A percentile compares a stretch with the other conserved stretches of the same genome.
Evolutionary conservation across 2,797 vertebrate genomes (phyloP).

Genomic region (Hippocampus kuda): DNA sequence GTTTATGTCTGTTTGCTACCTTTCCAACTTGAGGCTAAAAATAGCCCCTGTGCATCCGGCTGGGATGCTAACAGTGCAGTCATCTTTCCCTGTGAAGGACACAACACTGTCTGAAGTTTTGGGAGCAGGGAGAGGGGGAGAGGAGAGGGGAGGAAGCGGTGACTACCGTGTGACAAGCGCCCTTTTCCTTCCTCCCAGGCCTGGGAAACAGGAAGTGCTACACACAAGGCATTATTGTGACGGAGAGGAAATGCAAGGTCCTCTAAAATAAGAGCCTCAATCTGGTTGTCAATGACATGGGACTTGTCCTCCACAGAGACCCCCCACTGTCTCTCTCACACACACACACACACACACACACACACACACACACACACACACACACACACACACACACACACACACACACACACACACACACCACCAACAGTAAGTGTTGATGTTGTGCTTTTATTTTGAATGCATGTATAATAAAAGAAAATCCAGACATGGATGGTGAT

Average conservation of each 20-base stretch:
- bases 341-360: no score
- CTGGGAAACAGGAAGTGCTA: slow-evolving; percentile 75
- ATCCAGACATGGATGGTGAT: background rate
- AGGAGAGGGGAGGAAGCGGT: slow-evolving; percentile 53
- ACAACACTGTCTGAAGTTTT: slow-evolving; percentile 67
- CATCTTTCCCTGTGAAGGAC: slow-evolving; percentile 66
- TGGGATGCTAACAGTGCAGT: slow-evolving; percentile 62
- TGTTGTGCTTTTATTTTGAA: background rate
- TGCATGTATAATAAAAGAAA: background rate
- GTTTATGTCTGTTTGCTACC: slow-evolving; percentile 69
- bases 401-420: background rate
- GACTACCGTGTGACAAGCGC: slow-evolving; percentile 74
- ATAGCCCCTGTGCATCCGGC: slow-evolving; percentile 61
- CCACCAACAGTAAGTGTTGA: background rate
- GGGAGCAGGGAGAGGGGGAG: slow-evolving; percentile 25
- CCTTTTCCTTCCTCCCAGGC: slow-evolving; percentile 70
- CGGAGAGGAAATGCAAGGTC: slow-evolving; percentile 72
- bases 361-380: background rate
- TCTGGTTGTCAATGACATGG: slow-evolving; percentile 63
- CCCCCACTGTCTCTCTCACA: background rate
- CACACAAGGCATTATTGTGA: slow-evolving; percentile 73
- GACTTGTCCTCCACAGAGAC: slow-evolving; percentile 44
- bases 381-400: background rate
- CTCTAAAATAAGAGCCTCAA: slow-evolving; percentile 68
- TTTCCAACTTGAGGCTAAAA: slow-evolving; percentile 61